A percentile compares a stretch with the other conserved stretches of the same genome.
Conservation (phyloP, 2,888 invertebrate genomes). For the Limnephilus marmoratus region DNA sequence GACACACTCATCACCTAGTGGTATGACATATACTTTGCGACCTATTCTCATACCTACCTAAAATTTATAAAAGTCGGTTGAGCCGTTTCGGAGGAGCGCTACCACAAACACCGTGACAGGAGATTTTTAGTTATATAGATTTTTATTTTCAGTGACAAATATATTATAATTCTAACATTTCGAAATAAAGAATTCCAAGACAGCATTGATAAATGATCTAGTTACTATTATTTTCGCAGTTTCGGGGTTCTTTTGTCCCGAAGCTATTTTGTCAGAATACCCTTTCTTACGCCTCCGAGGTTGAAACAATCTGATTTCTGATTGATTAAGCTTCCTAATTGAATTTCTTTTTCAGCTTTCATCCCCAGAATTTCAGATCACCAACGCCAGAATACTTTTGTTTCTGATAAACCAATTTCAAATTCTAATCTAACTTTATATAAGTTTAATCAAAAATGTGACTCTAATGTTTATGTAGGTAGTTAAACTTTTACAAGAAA, state of each 20-base stretch:
- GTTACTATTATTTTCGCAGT: neutral
- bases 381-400: conserved; percentile 50
- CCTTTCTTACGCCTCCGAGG: neutral
- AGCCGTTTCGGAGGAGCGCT: too few relatives aligned
- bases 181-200: too few relatives aligned
- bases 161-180: too few relatives aligned
- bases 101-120: too few relatives aligned
- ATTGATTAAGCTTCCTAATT: conserved; percentile 61
- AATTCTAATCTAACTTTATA: conserved; percentile 63
- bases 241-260: neutral
- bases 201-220: neutral
- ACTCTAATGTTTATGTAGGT: neutral
- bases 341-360: conserved; percentile 58
- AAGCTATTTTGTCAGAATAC: neutral
- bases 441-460: conserved; percentile 44
- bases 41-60: too few relatives aligned
- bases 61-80: too few relatives aligned
- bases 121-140: too few relatives aligned
- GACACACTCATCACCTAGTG: too few relatives aligned
- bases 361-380: conserved; percentile 19
- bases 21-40: too few relatives aligned
- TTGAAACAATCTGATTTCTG: conserved; percentile 58
- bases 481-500: neutral
- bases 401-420: conserved; percentile 53
- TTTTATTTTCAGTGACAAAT: too few relatives aligned